Evolutionary conservation across 2,113 vertebrate genomes (phyloP), one percentile per base, ranked within the genome.

Genomic region (Gambusia affinis): DNA sequence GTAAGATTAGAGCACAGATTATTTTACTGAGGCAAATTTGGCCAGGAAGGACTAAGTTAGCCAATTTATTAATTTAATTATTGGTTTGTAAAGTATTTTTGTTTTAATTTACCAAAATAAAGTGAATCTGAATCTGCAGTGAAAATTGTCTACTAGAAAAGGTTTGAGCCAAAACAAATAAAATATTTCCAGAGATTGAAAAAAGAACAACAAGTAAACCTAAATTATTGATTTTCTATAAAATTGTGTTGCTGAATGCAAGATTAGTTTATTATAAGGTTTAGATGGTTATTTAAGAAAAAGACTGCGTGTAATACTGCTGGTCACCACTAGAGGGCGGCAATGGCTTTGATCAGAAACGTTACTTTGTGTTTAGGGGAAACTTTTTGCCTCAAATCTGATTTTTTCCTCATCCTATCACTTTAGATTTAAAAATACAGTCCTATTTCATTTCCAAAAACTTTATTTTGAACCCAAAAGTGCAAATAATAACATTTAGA

Each of bases 301-400:
- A 44, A 17, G 44, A 35, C 15, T n/a, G 63, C 60, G 8, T 79
- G 62, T 63, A 54, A 30, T 33, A 70, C 0, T 31, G 8, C 1
- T 5, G 1, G 10, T 64, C 6, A 6, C 83, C 88, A 76, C 70
- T 35, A 73, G 85, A 72, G 44, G 85, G 7, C 84, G 70, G 22
- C 0, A 37, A 11, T 67, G 22, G 7, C 24, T 17, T 0, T 0
- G 8, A n/a, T 19, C 8, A 33, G 44, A 47, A 19, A 47, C 15
- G 15, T 47, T 4, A 47, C 17, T 47, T 47, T 17, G 4, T 47
- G 44, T 5, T 47, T 1, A 47, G 44, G 44, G 15, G 44, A 47
- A 42, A 47, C 44, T 47, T 65, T 6, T 10, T 24, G 19, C 47
- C 17, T 51, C 19, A 54, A 54, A 57, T 8, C 51, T n/a, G 5